phyloP scores from a whole-genome alignment of 2,888 invertebrate species.

The Agonopterix alstromeriana region DNA sequence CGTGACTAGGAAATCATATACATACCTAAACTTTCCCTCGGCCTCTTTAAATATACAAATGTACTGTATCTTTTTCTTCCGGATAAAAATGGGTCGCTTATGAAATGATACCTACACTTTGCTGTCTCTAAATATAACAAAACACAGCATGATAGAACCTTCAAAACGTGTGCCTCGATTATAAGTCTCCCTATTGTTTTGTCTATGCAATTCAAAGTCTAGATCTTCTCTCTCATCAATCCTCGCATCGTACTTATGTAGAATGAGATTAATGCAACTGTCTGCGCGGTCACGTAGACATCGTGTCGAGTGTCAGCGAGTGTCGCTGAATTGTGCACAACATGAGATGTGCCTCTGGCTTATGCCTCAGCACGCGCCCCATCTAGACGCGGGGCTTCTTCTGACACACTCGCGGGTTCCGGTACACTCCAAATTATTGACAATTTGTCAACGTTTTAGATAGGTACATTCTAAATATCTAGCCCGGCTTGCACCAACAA shows the following conservation, averaged over 20 bases:
- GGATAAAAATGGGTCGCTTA: no score
- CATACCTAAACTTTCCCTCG: constrained; percentile 3
- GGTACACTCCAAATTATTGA: not conserved
- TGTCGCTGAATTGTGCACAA: constrained; percentile 13
- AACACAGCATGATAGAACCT: no score
- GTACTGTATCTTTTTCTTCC: no score
- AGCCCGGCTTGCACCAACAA: no score
- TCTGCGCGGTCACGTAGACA: constrained; percentile 69
- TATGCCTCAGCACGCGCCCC: constrained; percentile 51
- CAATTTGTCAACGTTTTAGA: not conserved
- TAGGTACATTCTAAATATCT: no score
- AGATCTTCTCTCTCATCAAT: no score
- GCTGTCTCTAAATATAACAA: no score
- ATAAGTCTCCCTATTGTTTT: no score
- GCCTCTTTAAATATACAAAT: no score
- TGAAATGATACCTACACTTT: no score
- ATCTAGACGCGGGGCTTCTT: constrained; percentile 5
- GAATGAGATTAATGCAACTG: constrained; percentile 51
- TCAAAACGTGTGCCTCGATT: no score
- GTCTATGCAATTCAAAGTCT: no score
- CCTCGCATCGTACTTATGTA: not conserved
- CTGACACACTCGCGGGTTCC: not conserved
- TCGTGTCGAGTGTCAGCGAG: constrained; percentile 51
- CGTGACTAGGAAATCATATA: constrained; percentile 39
- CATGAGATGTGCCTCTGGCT: constrained; percentile 25